Conservation (phyloP, 2,113 vertebrate genomes). For the Columbina picui region DNA sequence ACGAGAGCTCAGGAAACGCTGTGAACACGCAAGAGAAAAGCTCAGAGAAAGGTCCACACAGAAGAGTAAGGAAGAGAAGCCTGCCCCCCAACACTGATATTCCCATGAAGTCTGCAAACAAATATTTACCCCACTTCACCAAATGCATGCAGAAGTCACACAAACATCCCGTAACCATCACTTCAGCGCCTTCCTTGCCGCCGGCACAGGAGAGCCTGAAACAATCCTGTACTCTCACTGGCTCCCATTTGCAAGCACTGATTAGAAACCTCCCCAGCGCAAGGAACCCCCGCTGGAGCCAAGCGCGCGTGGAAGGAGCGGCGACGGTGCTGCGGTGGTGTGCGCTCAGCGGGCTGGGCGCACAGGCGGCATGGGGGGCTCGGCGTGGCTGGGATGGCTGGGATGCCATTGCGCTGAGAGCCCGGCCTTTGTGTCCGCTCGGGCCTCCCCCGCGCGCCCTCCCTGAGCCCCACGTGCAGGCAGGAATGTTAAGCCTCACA, state of each 20-base stretch:
- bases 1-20: background rate
- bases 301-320: too few species aligned
- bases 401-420: conserved; percentile 70
- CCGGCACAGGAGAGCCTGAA: background rate
- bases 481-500: conserved; percentile 69
- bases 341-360: background rate
- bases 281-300: background rate
- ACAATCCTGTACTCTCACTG: background rate
- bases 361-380: conserved; percentile 35
- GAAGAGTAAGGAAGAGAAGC: background rate
- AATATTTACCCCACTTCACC: background rate
- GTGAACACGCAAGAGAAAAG: background rate
- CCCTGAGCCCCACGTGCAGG: conserved; percentile 46
- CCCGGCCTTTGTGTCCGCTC: conserved; percentile 51
- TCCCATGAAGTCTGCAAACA: background rate
- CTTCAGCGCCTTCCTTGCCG: background rate
- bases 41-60: background rate
- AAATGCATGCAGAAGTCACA: background rate
- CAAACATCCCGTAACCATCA: background rate
- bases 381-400: conserved; percentile 67
- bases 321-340: background rate
- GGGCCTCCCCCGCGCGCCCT: background rate
- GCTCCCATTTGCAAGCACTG: background rate
- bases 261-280: background rate
- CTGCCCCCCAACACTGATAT: background rate